These are phyloP conservation scores for Onthophagus sagittarius DNA, from an alignment of 2,888 invertebrate species.

Conservation along the genomic window DNA sequence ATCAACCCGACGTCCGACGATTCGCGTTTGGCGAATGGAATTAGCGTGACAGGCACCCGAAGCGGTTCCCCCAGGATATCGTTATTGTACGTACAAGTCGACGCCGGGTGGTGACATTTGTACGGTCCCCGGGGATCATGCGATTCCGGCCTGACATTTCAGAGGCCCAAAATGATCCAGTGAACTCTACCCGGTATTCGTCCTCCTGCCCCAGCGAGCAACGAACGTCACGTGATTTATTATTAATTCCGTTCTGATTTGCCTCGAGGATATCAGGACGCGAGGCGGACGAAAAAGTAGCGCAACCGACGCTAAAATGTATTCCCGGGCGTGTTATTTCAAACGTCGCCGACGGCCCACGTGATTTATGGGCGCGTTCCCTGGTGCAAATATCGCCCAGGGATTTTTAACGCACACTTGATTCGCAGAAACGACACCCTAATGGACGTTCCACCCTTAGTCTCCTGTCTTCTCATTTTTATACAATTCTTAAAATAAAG, in stretches of 20 bases:
- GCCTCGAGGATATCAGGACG: conserved; percentile 25
- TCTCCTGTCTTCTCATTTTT: too few species aligned
- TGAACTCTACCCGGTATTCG: conserved; percentile 27
- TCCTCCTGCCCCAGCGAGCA: conserved; percentile 12
- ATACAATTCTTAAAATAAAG: too few species aligned
- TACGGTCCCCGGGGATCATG: conserved; percentile 45
- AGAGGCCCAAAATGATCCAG: conserved; percentile 42
- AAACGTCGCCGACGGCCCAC: neutral
- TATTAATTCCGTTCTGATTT: conserved; percentile 34
- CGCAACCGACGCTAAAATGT: conserved; percentile 21
- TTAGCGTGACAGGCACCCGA: conserved; percentile 21
- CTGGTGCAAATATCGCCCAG: conserved; percentile 18
- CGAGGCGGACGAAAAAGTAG: conserved; percentile 12
- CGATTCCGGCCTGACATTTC: conserved; percentile 48
- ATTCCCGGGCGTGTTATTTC: conserved; percentile 20
- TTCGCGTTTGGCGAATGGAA: conserved; percentile 18
- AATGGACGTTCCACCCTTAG: neutral
- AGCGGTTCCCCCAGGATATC: conserved; percentile 40
- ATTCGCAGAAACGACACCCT: conserved; percentile 2
- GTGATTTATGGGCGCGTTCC: conserved; percentile 18
- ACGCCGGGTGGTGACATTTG: conserved; percentile 49
- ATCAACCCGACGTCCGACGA: conserved; percentile 13
- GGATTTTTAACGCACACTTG: conserved; percentile 17
- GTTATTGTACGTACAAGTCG: conserved; percentile 47
- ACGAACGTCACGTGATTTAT: conserved; percentile 28